Conservation (phyloP, 2,888 invertebrate genomes). For the Teleiodes luculella region DNA sequence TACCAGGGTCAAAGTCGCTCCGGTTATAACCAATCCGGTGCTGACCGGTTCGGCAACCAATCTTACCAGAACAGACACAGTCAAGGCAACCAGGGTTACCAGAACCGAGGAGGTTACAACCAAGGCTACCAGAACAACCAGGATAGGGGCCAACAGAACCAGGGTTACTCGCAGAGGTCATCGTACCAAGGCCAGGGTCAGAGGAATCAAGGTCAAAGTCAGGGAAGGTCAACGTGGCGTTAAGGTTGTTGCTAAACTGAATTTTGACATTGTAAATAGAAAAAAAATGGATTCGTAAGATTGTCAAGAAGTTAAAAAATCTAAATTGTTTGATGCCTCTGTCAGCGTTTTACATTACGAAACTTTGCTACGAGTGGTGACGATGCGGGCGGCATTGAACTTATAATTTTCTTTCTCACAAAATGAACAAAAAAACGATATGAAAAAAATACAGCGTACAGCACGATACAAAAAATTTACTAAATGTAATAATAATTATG, state of each 20-base stretch:
- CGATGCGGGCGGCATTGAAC: too few relatives aligned
- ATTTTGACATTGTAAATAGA: neutral
- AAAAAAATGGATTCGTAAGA: neutral
- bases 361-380: too few relatives aligned
- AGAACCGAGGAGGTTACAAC: constrained; percentile 19
- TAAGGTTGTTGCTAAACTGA: constrained; percentile 10
- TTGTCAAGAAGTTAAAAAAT: too few relatives aligned
- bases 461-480: too few relatives aligned
- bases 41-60: constrained; percentile 21
- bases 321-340: too few relatives aligned
- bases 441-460: too few relatives aligned
- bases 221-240: constrained; percentile 22
- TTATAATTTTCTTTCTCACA: too few relatives aligned
- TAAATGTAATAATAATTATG: too few relatives aligned
- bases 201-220: constrained; percentile 20
- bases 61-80: constrained; percentile 30
- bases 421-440: too few relatives aligned
- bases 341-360: too few relatives aligned
- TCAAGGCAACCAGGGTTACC: constrained; percentile 20
- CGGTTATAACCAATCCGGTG: constrained; percentile 15
- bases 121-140: constrained; percentile 24
- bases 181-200: constrained; percentile 6
- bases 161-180: constrained; percentile 27
- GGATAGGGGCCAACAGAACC: constrained; percentile 11
- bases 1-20: constrained; percentile 20